phyloP scores from a whole-genome alignment of 2,113 vertebrate species.

The Syngnathus floridae region DNA sequence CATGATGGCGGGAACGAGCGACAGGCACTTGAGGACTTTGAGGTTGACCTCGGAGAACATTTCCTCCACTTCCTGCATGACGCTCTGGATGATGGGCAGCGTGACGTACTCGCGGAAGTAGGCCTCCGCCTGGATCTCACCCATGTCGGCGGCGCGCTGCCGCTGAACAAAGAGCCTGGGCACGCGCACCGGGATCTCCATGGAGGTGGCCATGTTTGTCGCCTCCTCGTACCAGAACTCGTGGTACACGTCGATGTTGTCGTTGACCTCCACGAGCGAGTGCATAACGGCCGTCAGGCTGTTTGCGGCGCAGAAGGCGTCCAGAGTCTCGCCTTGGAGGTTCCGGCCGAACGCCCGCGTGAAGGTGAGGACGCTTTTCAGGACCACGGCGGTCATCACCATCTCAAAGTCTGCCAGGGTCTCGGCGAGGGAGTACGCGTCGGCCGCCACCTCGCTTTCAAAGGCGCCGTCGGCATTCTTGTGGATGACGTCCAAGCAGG shows the following conservation, averaged over 20 bases:
- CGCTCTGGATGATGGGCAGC: constrained; percentile 76
- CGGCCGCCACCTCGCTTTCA: constrained; percentile 43
- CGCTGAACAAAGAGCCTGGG: constrained; percentile 77
- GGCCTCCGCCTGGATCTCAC: constrained; percentile 76
- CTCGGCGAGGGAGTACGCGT: constrained; percentile 74
- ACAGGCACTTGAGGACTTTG: constrained; percentile 86
- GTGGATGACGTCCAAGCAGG: constrained; percentile 78
- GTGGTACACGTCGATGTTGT: constrained; percentile 91
- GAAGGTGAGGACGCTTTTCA: constrained; percentile 83
- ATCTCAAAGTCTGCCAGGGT: constrained; percentile 83
- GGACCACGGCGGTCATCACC: constrained; percentile 78
- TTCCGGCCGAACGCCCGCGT: constrained; percentile 87
- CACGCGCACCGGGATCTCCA: constrained; percentile 75
- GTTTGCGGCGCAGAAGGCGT: constrained; percentile 84
- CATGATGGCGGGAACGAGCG: constrained; percentile 86
- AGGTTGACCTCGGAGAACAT: constrained; percentile 86
- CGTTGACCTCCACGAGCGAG: constrained; percentile 86
- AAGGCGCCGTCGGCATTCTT: constrained; percentile 68
- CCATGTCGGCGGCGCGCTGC: constrained; percentile 67
- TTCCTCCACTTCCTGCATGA: constrained; percentile 87
- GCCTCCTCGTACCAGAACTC: constrained; percentile 96
- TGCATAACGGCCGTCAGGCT: constrained; percentile 85
- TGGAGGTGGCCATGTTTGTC: constrained; percentile 69
- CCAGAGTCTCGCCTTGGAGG: constrained; percentile 80
- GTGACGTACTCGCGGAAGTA: constrained; percentile 87